Evolutionary conservation across 1,140 invertebrate species (phyloP).

Genomic region (Anadara kagoshimensis): DNA sequence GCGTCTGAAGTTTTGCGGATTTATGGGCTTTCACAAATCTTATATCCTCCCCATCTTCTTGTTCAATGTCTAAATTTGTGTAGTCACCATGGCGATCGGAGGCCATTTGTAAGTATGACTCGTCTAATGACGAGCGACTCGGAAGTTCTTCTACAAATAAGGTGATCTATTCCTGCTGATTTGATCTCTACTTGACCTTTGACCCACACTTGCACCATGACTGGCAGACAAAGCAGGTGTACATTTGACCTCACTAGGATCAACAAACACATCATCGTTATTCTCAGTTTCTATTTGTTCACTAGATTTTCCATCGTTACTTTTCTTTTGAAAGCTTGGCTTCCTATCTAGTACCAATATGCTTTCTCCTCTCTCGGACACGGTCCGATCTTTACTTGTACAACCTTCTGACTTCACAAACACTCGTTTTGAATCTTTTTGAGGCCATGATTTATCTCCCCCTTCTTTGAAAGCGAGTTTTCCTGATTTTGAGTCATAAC

Average conservation of each 20-base stretch:
- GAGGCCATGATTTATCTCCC: conserved; percentile 1
- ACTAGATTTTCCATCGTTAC: too few relatives aligned
- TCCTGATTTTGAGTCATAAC: background rate
- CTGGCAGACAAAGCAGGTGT: background rate
- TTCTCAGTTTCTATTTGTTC: conserved; percentile 17
- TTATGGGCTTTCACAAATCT: conserved; percentile 56
- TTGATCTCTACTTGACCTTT: conserved; percentile 6
- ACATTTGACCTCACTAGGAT: conserved; percentile 21
- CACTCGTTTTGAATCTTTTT: conserved; percentile 1
- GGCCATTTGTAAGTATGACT: conserved; percentile 58
- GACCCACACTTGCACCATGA: background rate
- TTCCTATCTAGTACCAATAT: conserved; percentile 58
- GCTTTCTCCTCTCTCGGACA: conserved; percentile 52
- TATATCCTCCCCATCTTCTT: conserved; percentile 44
- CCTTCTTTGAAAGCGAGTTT: conserved; percentile 3
- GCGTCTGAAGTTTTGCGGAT: conserved; percentile 60
- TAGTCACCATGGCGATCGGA: conserved; percentile 59
- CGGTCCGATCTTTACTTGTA: background rate
- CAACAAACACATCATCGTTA: conserved; percentile 53
- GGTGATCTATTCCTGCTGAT: conserved; percentile 32
- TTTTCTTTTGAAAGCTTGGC: conserved; percentile 56
- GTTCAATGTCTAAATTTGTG: conserved; percentile 31
- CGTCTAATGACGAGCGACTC: conserved; percentile 61
- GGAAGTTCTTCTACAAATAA: conserved; percentile 24
- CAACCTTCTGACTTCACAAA: background rate